A percentile compares a stretch with the other conserved stretches of the same genome.
Conservation (phyloP, 1,140 invertebrate species). For the Meteorus sp. region DNA sequence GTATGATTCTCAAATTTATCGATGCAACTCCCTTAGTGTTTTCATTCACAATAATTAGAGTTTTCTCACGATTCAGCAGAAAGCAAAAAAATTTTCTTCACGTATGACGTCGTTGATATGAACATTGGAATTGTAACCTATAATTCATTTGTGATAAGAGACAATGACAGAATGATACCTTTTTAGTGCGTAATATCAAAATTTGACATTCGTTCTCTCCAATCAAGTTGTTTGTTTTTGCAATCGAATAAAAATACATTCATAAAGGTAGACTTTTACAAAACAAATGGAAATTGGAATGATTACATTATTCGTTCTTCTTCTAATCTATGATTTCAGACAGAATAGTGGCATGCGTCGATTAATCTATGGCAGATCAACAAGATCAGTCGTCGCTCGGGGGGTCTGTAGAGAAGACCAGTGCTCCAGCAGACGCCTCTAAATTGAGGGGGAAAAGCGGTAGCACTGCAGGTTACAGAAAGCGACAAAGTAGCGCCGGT, state of each 20-base stretch:
- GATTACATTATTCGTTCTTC: slow-evolving; percentile 9
- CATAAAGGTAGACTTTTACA: not conserved
- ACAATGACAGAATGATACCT: not conserved
- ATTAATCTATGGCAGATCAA: slow-evolving; percentile 63
- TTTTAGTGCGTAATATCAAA: not conserved
- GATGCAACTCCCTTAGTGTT: no score
- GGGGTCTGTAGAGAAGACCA: slow-evolving; percentile 61
- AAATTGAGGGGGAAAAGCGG: slow-evolving; percentile 50
- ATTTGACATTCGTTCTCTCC: not conserved
- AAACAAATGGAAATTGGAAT: not conserved
- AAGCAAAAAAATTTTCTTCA: slow-evolving; percentile 2
- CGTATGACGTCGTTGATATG: no score
- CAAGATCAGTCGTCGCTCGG: slow-evolving; percentile 60
- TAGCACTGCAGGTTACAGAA: slow-evolving; percentile 49
- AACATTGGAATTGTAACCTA: slow-evolving; percentile 6
- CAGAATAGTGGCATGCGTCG: slow-evolving; percentile 62
- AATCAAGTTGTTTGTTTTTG: not conserved
- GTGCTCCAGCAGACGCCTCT: slow-evolving; percentile 59
- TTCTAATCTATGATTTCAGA: slow-evolving; percentile 45
- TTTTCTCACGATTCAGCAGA: no score
- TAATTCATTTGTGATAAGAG: slow-evolving; percentile 4
- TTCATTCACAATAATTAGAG: no score
- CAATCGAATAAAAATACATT: no score
- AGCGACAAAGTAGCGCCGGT: slow-evolving; percentile 52
- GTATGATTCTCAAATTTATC: no score